Conservation (phyloP, 2,113 vertebrate species). For the Acrocephalus arundinaceus region DNA sequence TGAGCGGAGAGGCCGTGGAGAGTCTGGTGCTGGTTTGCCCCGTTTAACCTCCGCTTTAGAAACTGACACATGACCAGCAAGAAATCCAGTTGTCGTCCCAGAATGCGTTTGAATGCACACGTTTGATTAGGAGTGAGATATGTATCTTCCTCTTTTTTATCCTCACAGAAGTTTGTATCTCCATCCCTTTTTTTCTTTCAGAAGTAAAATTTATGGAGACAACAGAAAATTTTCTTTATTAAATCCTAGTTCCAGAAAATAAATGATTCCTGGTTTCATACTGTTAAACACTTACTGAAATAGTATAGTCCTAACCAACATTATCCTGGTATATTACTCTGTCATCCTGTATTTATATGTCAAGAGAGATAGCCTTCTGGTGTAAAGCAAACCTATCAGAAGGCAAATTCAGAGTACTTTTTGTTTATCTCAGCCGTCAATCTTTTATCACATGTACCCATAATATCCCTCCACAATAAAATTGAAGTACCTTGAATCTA, state of each 20-base stretch:
- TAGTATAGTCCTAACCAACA: background rate
- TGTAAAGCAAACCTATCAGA: background rate
- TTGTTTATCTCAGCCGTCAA: background rate
- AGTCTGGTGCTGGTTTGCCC: background rate
- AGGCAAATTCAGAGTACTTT: background rate
- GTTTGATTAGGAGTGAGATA: background rate
- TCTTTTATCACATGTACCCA: background rate
- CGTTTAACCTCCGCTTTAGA: background rate
- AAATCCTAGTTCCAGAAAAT: background rate
- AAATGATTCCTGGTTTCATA: background rate
- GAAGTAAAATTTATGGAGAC: background rate
- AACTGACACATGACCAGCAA: background rate
- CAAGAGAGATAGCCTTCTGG: background rate
- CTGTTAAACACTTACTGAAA: background rate
- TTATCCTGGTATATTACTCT: background rate
- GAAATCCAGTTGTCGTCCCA: background rate
- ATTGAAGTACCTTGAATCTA: background rate
- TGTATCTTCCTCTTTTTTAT: too few relatives aligned
- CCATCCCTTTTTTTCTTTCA: background rate
- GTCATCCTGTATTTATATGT: background rate
- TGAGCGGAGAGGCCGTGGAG: fast-evolving
- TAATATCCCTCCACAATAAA: background rate
- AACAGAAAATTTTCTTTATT: background rate
- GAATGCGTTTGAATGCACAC: background rate
- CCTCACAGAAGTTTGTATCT: background rate